Evolutionary conservation across 2,113 vertebrate genomes (phyloP).

Genomic region (Lepus timidus): DNA sequence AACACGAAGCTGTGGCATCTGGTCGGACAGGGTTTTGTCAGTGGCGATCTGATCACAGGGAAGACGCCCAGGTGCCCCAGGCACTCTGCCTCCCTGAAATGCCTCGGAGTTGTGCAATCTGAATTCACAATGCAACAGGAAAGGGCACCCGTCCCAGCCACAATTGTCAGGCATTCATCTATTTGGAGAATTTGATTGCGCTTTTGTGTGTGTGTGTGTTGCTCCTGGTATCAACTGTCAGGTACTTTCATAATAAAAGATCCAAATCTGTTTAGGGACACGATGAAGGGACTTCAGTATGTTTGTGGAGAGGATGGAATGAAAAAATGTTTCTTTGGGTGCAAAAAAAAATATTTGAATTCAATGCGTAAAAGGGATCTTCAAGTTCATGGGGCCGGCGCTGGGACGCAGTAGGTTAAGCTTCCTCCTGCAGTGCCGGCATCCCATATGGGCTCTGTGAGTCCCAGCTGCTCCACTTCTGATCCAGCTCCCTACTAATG

Average conservation of each 20-base stretch:
- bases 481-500: too few species aligned
- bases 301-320: neutral
- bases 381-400: too few species aligned
- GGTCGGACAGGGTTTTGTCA: conserved; percentile 32
- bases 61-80: neutral
- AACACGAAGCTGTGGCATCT: conserved; percentile 32
- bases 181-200: neutral
- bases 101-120: neutral
- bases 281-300: too few species aligned
- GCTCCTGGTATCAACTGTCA: neutral
- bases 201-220: neutral
- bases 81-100: neutral
- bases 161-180: neutral
- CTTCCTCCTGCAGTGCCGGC: too few species aligned
- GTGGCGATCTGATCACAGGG: neutral
- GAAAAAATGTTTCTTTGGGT: neutral
- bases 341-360: too few species aligned
- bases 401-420: too few species aligned
- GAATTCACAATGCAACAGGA: neutral
- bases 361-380: too few species aligned
- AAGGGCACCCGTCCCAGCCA: neutral
- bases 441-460: too few species aligned
- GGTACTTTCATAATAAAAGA: neutral
- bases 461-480: too few species aligned
- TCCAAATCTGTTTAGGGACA: neutral